These are phyloP conservation scores for Zaprionus tsacasi DNA, from an alignment of 1,140 invertebrate species.

Conservation along the genomic window DNA sequence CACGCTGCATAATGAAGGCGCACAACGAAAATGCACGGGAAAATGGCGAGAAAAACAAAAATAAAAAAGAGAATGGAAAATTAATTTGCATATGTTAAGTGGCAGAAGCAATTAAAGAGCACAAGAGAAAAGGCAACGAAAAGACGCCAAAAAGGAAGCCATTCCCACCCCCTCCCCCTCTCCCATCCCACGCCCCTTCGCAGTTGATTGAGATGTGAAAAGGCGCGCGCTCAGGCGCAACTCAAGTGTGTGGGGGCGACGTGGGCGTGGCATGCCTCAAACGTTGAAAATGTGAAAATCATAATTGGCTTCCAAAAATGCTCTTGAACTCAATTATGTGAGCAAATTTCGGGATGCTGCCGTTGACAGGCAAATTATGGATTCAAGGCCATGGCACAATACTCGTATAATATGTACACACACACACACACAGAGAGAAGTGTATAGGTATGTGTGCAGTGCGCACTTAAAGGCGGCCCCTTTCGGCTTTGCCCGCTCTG, in stretches of 20 bases:
- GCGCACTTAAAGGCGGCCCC: constrained; percentile 4
- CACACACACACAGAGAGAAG: not conserved
- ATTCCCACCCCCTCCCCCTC: too few species aligned
- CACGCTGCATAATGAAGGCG: constrained; percentile 21
- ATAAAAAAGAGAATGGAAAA: constrained; percentile 56
- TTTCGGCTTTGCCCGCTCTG: not conserved
- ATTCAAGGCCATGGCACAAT: constrained; percentile 67
- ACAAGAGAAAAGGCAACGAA: constrained; percentile 21
- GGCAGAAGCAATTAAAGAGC: constrained; percentile 76
- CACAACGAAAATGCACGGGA: not conserved
- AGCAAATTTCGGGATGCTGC: constrained; percentile 70
- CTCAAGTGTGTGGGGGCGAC: not conserved
- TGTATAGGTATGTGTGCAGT: not conserved
- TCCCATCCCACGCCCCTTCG: not conserved
- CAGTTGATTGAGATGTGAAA: constrained; percentile 74
- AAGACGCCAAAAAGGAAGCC: constrained; percentile 7
- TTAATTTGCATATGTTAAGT: constrained; percentile 83
- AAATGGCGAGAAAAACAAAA: constrained; percentile 27
- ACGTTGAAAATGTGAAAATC: constrained; percentile 68
- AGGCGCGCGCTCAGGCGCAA: constrained; percentile 36
- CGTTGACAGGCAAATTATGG: constrained; percentile 81
- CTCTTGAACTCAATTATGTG: constrained; percentile 82
- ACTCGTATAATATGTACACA: constrained; percentile 12
- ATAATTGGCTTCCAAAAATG: constrained; percentile 82
- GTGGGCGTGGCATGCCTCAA: not conserved